A percentile compares a stretch with the other conserved stretches of the same genome.
phyloP scores from a whole-genome alignment of 2,113 vertebrate species.

The Stigmatopora nigra region DNA sequence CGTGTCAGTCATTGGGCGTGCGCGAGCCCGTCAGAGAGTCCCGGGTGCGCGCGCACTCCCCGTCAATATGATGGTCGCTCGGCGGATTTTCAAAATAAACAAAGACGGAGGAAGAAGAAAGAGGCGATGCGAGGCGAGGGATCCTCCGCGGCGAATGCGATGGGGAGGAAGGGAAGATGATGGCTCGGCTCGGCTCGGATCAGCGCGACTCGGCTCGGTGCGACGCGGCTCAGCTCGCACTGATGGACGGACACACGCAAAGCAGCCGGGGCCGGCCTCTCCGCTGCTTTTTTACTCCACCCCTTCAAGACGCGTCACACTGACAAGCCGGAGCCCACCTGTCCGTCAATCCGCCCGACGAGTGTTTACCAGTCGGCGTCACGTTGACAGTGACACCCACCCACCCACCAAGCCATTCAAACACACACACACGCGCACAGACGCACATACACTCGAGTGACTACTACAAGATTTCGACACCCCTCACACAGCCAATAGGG shows the following conservation, averaged over 20 bases:
- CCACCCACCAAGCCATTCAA: not conserved
- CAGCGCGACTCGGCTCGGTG: conserved; percentile 46
- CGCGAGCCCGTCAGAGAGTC: not conserved
- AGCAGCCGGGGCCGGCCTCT: conserved; percentile 71
- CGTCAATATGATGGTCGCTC: not conserved
- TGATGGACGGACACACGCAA: conserved; percentile 99
- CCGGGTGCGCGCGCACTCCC: conserved; percentile 13
- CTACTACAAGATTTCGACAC: not conserved
- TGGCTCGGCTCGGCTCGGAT: conserved; percentile 83
- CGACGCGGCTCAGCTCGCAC: conserved; percentile 77
- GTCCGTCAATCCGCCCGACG: conserved; percentile 95
- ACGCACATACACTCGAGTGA: not conserved
- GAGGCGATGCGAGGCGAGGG: not conserved
- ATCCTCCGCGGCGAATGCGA: not conserved
- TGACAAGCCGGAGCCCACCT: conserved; percentile 97
- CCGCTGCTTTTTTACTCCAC: conserved; percentile 96
- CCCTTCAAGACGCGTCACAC: conserved; percentile 95
- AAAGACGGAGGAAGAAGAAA: not conserved
- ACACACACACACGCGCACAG: not conserved
- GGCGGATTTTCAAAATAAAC: not conserved
- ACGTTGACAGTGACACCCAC: conserved; percentile 7
- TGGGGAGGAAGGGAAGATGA: not conserved
- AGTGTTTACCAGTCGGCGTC: conserved; percentile 36
- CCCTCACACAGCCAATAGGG: not conserved
- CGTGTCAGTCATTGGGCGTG: conserved; percentile 7